Percentiles rank a stretch among this genome's conserved stretches.
phyloP scores from a whole-genome alignment of 1,140 invertebrate genomes.

The Ceratosolen fusciceps region DNA sequence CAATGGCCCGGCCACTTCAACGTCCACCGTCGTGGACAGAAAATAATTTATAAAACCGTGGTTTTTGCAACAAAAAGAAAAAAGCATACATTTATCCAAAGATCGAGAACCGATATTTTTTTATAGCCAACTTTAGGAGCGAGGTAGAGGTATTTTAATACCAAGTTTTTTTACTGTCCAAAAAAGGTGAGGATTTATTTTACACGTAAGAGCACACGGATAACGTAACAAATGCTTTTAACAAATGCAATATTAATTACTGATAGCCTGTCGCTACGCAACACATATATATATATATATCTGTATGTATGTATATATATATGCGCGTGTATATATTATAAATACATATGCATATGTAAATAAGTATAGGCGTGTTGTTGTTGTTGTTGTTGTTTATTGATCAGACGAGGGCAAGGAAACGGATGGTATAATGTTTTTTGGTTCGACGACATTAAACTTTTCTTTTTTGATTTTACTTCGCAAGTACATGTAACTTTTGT shows the following conservation, averaged over 20 bases:
- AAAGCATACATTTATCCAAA: constrained; percentile 46
- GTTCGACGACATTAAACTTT: constrained; percentile 40
- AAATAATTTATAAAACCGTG: constrained; percentile 36
- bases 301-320: no score
- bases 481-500: constrained; percentile 45
- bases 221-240: constrained; percentile 31
- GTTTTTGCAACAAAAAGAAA: constrained; percentile 34
- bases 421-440: constrained; percentile 47
- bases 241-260: constrained; percentile 43
- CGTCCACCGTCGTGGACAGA: constrained; percentile 30
- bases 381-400: no score
- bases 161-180: constrained; percentile 43
- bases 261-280: constrained; percentile 31
- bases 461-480: constrained; percentile 25
- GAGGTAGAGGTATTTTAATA: constrained; percentile 47
- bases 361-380: constrained; percentile 2
- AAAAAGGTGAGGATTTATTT: constrained; percentile 36
- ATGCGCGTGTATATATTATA: no score
- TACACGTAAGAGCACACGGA: constrained; percentile 18
- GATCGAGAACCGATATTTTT: constrained; percentile 49
- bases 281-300: no score
- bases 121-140: constrained; percentile 48
- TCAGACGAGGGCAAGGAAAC: constrained; percentile 37
- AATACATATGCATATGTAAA: not conserved
- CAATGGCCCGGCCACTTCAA: constrained; percentile 35